A percentile compares a stretch with the other conserved stretches of the same genome.
These are phyloP conservation scores for Campoplex nolae DNA, from an alignment of 2,888 invertebrate genomes.

Conservation along the genomic window DNA sequence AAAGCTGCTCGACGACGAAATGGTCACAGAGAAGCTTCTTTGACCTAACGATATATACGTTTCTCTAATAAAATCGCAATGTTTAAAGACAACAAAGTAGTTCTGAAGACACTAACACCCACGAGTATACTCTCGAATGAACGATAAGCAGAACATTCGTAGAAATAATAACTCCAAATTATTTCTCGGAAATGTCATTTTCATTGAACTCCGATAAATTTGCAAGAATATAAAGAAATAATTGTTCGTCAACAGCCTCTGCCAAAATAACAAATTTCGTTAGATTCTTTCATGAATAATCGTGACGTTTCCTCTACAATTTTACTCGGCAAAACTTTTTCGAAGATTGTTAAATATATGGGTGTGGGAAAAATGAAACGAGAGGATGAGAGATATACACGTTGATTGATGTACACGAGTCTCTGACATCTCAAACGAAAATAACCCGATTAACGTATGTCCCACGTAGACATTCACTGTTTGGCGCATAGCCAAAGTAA, in stretches of 20 bases:
- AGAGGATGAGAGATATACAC: background rate
- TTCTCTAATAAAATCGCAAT: background rate
- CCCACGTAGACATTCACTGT: slow-evolving; percentile 59
- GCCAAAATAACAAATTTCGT: background rate
- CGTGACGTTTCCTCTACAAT: background rate
- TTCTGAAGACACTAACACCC: background rate
- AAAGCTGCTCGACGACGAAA: slow-evolving; percentile 38
- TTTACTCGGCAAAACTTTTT: background rate
- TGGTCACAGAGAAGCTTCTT: slow-evolving; percentile 30
- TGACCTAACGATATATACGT: background rate
- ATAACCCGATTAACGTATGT: slow-evolving; percentile 66
- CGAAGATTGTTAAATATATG: background rate
- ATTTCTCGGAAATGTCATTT: background rate
- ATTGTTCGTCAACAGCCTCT: background rate
- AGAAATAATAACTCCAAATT: background rate
- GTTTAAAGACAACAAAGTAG: background rate
- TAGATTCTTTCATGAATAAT: background rate
- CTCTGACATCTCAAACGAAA: slow-evolving; percentile 57
- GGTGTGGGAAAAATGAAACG: background rate
- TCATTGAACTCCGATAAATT: too few species aligned
- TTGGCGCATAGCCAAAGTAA: slow-evolving; percentile 59
- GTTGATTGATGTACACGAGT: slow-evolving; percentile 23
- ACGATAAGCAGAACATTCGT: background rate
- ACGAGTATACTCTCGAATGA: background rate
- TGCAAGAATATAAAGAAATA: too few species aligned